Base-by-base conservation (phyloP, 2,888 invertebrate genomes). In the Clunio marinus region DNA sequence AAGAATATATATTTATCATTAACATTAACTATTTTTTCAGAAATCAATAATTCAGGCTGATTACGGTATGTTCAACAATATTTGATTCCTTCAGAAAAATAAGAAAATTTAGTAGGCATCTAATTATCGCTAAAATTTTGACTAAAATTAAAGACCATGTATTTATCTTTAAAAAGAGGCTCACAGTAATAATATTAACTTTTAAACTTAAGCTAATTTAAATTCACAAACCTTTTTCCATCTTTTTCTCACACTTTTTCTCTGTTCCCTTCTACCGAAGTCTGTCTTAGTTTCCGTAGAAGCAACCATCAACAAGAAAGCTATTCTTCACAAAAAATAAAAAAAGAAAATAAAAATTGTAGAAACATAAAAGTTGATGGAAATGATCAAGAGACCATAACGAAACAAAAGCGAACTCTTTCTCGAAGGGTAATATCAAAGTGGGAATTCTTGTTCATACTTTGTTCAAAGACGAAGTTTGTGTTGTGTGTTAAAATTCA, bases 321-420 rank as follows among this genome's bases (percentile, higher is more conserved):
- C 27, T 10, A 32, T 57, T 24, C 27, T 57, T 57, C 3, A 27
- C 27, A 8, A 51, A 60, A 63, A 46, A 20, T 17, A 17, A 46
- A 35, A 55, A 13, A 55, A 28, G 45, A 10, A 27, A 46, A n/a
- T 28, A 41, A 62, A 22, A 45, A 57, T 25, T 15, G 25, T 55
- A 15, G 20, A 57, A 41, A 63, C 45, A 25, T 25, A 28, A 59
- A 59, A 59, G 62, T 62, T 62, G 62, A 62, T 37, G 37, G 37
- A 28, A 60, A 65, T 46, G 63, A 65, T 66, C 66, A 66, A 55
- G 66, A 66, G 66, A 66, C 66, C 66, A 66, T 51, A 66, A 66
- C 66, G 66, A 66, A 66, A 66, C 20, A 24, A 27, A 66, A 55
- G 27, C 13, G n/a, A 25, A 13, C 27, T 60, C 20, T 27, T 17